phyloP scores from a whole-genome alignment of 2,797 vertebrate genomes.

The Peromyscus melanophrys region DNA sequence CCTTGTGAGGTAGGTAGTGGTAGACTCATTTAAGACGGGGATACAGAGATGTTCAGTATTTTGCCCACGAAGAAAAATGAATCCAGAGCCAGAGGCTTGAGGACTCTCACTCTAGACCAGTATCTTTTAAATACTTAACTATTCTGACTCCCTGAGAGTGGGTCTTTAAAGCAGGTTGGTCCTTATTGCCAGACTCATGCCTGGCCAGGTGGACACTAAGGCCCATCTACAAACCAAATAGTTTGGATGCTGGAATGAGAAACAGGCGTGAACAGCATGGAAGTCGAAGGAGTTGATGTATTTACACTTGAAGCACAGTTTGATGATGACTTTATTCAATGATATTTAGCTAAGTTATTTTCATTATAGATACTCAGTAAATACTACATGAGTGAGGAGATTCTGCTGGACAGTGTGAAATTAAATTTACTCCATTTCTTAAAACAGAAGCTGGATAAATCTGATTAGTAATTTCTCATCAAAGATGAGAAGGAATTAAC shows the following conservation, averaged over 20 bases:
- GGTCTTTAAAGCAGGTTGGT: constrained; percentile 75
- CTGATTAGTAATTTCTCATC: constrained; percentile 25
- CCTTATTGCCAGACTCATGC: constrained; percentile 53
- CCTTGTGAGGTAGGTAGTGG: constrained; percentile 84
- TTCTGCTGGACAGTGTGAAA: constrained; percentile 58
- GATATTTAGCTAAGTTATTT: background rate
- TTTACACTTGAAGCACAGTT: constrained; percentile 14
- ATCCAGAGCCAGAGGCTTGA: constrained; percentile 59
- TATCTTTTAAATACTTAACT: constrained; percentile 66
- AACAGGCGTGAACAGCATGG: background rate
- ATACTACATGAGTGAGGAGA: background rate
- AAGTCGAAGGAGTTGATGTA: constrained; percentile 23
- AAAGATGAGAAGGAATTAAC: constrained; percentile 49
- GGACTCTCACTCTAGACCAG: constrained; percentile 64
- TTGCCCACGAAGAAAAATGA: constrained; percentile 64
- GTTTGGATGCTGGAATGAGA: constrained; percentile 56
- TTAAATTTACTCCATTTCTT: constrained; percentile 48
- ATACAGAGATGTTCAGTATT: constrained; percentile 71
- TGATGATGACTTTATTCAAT: constrained; percentile 18
- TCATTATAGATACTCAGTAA: background rate
- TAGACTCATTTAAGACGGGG: constrained; percentile 66
- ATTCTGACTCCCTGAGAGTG: constrained; percentile 84
- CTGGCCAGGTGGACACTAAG: constrained; percentile 57
- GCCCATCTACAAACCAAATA: constrained; percentile 52
- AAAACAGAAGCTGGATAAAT: constrained; percentile 66